phyloP scores from a whole-genome alignment of 1,140 invertebrate species.

The Nautilus pompilius region DNA sequence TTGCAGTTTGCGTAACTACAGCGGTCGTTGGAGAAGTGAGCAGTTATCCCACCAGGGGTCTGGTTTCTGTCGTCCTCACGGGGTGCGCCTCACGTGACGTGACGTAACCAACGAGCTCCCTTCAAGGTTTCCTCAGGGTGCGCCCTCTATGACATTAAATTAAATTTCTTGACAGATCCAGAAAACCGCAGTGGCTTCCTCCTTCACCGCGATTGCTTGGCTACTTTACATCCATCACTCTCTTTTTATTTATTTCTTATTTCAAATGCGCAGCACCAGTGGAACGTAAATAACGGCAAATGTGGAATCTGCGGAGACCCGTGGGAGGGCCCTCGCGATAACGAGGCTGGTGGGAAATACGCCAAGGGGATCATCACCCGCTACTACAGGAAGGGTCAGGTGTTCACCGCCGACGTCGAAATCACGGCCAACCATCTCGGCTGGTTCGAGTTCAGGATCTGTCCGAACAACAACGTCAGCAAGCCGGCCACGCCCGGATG shows the following conservation, averaged over 20 bases:
- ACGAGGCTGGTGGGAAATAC: slow-evolving; percentile 55
- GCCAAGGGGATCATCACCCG: slow-evolving; percentile 47
- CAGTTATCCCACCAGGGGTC: too few species aligned
- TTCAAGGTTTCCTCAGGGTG: too few species aligned
- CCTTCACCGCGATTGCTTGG: too few species aligned
- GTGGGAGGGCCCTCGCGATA: slow-evolving; percentile 32
- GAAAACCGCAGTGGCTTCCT: too few species aligned
- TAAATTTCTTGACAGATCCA: too few species aligned
- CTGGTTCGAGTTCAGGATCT: slow-evolving; percentile 84
- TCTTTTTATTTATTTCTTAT: background rate
- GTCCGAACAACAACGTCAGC: slow-evolving; percentile 62
- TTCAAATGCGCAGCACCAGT: slow-evolving; percentile 12
- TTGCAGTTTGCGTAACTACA: too few species aligned
- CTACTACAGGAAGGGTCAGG: slow-evolving; percentile 36
- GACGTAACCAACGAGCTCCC: too few species aligned
- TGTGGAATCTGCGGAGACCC: slow-evolving; percentile 55
- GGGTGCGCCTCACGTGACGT: too few species aligned
- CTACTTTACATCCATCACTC: too few species aligned
- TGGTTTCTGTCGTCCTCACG: too few species aligned
- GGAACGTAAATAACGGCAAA: slow-evolving; percentile 36
- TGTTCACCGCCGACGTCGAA: slow-evolving; percentile 26
- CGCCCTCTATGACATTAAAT: too few species aligned
- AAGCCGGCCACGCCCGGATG: slow-evolving; percentile 26
- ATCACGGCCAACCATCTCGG: slow-evolving; percentile 58
- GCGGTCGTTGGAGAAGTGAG: too few species aligned